Percentiles rank a stretch among this genome's conserved stretches.
Conservation (phyloP, 2,888 invertebrate species). For the Caenorhabditis zanzibari region DNA sequence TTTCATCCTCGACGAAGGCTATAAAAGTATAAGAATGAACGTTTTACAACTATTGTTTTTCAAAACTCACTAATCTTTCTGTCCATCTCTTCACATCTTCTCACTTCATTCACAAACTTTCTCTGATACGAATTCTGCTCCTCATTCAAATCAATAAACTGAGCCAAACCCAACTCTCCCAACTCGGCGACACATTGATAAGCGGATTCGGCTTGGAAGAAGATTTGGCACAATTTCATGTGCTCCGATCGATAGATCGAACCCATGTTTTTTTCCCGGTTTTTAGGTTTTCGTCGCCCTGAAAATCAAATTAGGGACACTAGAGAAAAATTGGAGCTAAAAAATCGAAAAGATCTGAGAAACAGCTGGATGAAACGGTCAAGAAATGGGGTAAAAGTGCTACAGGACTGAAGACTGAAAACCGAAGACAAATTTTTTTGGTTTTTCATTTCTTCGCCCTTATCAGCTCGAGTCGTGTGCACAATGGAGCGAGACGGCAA, state of each 20-base stretch:
- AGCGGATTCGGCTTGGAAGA: constrained; percentile 82
- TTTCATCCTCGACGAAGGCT: constrained; percentile 76
- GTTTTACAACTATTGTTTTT: background rate
- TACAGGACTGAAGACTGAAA: constrained; percentile 59
- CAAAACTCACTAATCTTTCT: constrained; percentile 77
- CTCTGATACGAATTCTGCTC: constrained; percentile 79
- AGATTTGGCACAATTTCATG: constrained; percentile 82
- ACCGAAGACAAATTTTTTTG: constrained; percentile 60
- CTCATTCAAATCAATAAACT: constrained; percentile 81
- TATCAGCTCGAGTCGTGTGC: constrained; percentile 36
- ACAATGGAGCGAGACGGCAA: constrained; percentile 19
- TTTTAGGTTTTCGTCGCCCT: constrained; percentile 50
- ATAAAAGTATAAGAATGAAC: constrained; percentile 8
- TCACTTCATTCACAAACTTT: constrained; percentile 80
- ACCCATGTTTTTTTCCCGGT: constrained; percentile 70
- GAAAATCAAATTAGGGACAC: background rate
- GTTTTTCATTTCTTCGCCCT: constrained; percentile 42
- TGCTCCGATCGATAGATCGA: constrained; percentile 80
- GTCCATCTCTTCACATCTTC: constrained; percentile 82
- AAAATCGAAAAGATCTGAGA: constrained; percentile 7
- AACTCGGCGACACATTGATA: constrained; percentile 81
- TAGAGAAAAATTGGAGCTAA: constrained; percentile 2
- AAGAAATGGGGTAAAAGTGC: constrained; percentile 19
- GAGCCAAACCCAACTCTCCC: constrained; percentile 80
- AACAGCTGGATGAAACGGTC: constrained; percentile 14